Percentiles rank a stretch among this genome's conserved stretches.
These are phyloP conservation scores for Cavia porcellus DNA, from an alignment of 2,113 vertebrate species.

Conservation along the genomic window DNA sequence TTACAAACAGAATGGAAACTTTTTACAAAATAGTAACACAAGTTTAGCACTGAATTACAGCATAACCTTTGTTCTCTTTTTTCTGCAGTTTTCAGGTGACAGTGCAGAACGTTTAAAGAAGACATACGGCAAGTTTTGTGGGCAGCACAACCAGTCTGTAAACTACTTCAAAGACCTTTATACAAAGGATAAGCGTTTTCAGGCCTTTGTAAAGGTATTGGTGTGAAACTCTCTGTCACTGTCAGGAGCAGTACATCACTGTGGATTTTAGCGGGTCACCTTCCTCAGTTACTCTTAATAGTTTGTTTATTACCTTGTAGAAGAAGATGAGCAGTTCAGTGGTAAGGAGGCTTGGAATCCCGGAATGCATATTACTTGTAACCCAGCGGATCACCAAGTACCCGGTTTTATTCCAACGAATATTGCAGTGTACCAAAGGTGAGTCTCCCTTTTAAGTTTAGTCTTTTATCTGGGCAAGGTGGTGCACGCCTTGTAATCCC, in stretches of 20 bases:
- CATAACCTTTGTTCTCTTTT: background rate
- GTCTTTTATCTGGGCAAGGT: background rate
- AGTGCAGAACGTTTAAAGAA: slow-evolving; percentile 94
- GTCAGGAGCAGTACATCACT: fast-evolving
- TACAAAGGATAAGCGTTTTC: slow-evolving; percentile 96
- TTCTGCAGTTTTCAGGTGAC: slow-evolving; percentile 94
- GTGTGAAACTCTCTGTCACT: fast-evolving
- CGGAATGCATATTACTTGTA: slow-evolving; percentile 97
- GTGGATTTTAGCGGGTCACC: background rate
- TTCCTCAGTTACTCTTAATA: background rate
- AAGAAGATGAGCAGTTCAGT: slow-evolving; percentile 97
- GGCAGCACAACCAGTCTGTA: slow-evolving; percentile 97
- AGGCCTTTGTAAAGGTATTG: slow-evolving; percentile 95
- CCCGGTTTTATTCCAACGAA: slow-evolving; percentile 95
- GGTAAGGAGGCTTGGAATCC: slow-evolving; percentile 95
- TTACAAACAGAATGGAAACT: background rate
- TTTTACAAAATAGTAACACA: background rate
- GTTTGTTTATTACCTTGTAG: slow-evolving; percentile 84
- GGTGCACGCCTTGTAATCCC: background rate
- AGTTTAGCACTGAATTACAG: background rate
- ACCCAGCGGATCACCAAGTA: slow-evolving; percentile 99
- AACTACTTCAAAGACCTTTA: slow-evolving; percentile 96
- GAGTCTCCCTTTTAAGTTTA: background rate
- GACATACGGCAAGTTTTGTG: slow-evolving; percentile 96
- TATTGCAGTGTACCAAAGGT: slow-evolving; percentile 97